Evolutionary conservation across 2,113 vertebrate genomes (phyloP).

Genomic region (Erythrolamprus reginae): DNA sequence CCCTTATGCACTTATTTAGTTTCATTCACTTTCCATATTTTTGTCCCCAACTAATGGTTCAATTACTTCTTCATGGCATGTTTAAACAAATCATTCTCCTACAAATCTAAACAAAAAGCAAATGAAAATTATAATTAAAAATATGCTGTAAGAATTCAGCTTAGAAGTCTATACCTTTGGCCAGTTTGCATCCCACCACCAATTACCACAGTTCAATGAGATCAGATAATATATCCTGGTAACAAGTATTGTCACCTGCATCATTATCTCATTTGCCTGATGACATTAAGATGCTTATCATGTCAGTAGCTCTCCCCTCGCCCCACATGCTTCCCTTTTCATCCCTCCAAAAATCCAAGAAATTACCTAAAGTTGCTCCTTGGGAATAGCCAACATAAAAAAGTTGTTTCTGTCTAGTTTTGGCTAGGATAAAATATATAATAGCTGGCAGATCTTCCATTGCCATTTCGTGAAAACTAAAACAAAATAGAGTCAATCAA

Average conservation of each 20-base stretch:
- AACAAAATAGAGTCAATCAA: conserved; percentile 40
- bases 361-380: conserved; percentile 82
- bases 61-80: not conserved
- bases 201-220: not conserved
- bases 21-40: not conserved
- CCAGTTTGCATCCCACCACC: not conserved
- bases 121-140: not conserved
- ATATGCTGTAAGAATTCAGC: not conserved
- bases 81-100: not conserved
- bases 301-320: not conserved
- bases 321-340: not conserved
- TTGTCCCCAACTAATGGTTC: not conserved
- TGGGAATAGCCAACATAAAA: conserved; percentile 87
- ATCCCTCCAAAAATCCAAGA: not conserved
- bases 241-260: not conserved
- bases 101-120: not conserved
- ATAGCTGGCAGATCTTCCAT: conserved; percentile 85
- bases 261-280: not conserved
- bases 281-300: not conserved
- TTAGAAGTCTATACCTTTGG: not conserved
- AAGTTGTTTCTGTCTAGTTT: conserved; percentile 77
- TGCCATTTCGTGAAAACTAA: conserved; percentile 85
- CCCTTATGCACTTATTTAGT: not conserved
- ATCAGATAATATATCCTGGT: not conserved
- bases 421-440: conserved; percentile 79